Evolutionary conservation across 2,797 vertebrate genomes (phyloP), one percentile per base, ranked within the genome.

Genomic region (Kryptopterus vitreolus): DNA sequence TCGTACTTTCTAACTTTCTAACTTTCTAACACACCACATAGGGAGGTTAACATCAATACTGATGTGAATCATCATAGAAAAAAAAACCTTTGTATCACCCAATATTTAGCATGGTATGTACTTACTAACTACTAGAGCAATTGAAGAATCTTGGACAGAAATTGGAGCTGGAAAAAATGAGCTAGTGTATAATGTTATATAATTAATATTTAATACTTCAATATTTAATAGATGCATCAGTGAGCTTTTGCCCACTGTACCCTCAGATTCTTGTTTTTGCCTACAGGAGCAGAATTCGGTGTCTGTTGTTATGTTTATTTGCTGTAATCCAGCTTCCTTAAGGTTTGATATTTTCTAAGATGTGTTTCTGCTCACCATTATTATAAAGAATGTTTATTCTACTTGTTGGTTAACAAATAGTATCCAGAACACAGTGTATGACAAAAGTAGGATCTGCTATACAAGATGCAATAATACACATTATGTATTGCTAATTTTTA

Each of bases 21-120:
- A 43, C 43, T 58, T 53, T 59, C 29, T 69, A 59, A 78, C 46
- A 83, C n/a, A 78, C 65, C 77, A 24, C 22, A 74, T 76, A 48
- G n/a, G 58, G 46, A 63, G 10, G 8, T 77, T 70, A 43, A 53
- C 20, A 38, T 24, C 31, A 43, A 61, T 68, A 24, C 50, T 20
- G 35, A 31, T 53, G 50, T 43, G 20, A 10, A 65, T 48, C 35
- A 57, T 13, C 13, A 73, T 46, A 9, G 74, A 72, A 46, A 18
- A 6, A 26, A 48, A 72, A 58, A 50, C 26, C n/a, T n/a, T n/a
- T 57, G 26, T 59, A 59, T 59, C 33, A 4, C 55, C 55, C 18
- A 46, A 8, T 57, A 35, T 43, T 26, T 43, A 74, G 33, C 13
- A 58, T 55, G 18, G 4, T 72, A 12, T 73, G 10, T 22, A 73